Evolutionary conservation across 2,113 vertebrate genomes (phyloP).

Genomic region (Lepidothrix coronata): DNA sequence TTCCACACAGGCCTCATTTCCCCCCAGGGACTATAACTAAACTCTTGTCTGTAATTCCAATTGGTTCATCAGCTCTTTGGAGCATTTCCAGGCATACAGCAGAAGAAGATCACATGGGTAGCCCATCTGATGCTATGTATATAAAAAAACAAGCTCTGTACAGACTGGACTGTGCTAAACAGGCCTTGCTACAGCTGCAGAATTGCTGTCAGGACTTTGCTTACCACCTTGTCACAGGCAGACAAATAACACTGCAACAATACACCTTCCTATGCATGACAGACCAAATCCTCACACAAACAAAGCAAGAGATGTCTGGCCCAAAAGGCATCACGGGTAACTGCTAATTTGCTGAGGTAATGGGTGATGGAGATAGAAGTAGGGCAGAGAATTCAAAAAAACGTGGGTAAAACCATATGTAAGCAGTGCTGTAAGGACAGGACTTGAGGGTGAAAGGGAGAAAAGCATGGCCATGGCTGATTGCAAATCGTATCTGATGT

Average conservation of each 20-base stretch:
- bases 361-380: neutral
- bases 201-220: neutral
- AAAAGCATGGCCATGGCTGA: neutral
- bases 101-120: conserved; percentile 24
- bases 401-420: neutral
- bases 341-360: neutral
- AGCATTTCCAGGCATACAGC: conserved; percentile 37
- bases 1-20: conserved; percentile 40
- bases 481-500: conserved; percentile 34
- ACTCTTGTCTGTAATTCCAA: conserved; percentile 35
- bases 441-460: conserved; percentile 43
- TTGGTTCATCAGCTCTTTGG: conserved; percentile 49
- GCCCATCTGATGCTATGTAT: conserved; percentile 33
- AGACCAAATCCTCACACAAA: neutral
- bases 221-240: neutral
- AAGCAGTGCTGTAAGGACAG: neutral
- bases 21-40: conserved; percentile 39
- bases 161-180: neutral
- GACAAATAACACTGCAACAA: neutral
- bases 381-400: neutral
- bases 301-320: neutral
- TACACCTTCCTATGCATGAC: neutral
- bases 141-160: neutral
- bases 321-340: neutral
- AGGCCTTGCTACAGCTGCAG: neutral